A percentile compares a stretch with the other conserved stretches of the same genome.
These are phyloP conservation scores for Tenthredo notha DNA, from an alignment of 2,888 invertebrate genomes.

Conservation along the genomic window DNA sequence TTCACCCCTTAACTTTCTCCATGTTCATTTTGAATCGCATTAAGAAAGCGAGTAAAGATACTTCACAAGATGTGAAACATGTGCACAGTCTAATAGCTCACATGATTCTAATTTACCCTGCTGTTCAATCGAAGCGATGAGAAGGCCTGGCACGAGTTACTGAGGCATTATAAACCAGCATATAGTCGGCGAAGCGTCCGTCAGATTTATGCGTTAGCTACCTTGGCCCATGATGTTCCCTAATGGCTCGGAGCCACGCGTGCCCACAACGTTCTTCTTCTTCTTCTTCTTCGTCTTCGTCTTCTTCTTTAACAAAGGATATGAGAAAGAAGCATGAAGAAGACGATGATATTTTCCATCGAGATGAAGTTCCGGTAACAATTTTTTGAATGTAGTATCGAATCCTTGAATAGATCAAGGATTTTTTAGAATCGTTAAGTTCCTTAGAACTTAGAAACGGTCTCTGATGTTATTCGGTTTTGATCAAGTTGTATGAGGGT, in stretches of 20 bases:
- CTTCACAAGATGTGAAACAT: slow-evolving; percentile 1
- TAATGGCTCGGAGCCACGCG: slow-evolving; percentile 72
- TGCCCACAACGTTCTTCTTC: slow-evolving; percentile 16
- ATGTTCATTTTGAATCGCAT: not conserved
- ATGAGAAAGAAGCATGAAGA: not conserved
- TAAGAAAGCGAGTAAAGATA: not conserved
- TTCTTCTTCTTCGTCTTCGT: not conserved
- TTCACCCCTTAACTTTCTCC: not conserved
- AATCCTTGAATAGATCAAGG: not conserved
- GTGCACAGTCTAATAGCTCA: not conserved
- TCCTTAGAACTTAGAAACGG: not conserved
- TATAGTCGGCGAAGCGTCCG: slow-evolving; percentile 70
- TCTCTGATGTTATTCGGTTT: not conserved
- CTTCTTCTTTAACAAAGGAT: not conserved
- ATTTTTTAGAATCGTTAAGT: not conserved
- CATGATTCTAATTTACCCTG: not conserved
- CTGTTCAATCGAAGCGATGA: slow-evolving; percentile 39
- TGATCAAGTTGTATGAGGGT: not conserved
- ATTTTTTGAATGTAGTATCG: not conserved
- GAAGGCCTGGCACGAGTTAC: slow-evolving; percentile 70
- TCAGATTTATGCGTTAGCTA: slow-evolving; percentile 73
- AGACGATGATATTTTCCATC: not conserved
- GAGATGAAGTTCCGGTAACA: not conserved
- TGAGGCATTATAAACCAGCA: slow-evolving; percentile 68
- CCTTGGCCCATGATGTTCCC: slow-evolving; percentile 70